These are phyloP conservation scores for Trachymyrmex septentrionalis DNA, from an alignment of 1,140 invertebrate species.

Conservation along the genomic window DNA sequence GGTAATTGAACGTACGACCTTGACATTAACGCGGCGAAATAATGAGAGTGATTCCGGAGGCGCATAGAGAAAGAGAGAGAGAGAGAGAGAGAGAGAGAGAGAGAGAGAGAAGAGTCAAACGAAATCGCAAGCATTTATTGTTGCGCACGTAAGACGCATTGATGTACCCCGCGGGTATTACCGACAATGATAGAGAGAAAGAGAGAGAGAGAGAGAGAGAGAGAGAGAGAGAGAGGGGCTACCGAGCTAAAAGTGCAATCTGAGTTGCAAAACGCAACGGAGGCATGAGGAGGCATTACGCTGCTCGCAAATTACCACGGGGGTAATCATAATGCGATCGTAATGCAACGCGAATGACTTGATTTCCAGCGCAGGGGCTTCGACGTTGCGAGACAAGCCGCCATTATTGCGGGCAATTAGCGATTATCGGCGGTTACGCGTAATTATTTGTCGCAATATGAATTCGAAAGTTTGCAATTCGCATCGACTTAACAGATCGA, in stretches of 20 bases:
- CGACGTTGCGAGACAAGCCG: slow-evolving; percentile 65
- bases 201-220: slow-evolving; percentile 30
- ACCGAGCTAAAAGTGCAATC: slow-evolving; percentile 69
- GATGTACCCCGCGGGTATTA: slow-evolving; percentile 65
- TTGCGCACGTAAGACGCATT: slow-evolving; percentile 67
- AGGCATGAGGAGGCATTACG: slow-evolving; percentile 69
- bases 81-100: slow-evolving; percentile 27
- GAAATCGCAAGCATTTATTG: slow-evolving; percentile 69
- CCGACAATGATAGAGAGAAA: slow-evolving; percentile 62
- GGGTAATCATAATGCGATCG: slow-evolving; percentile 77
- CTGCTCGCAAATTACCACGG: slow-evolving; percentile 73
- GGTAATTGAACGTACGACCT: slow-evolving; percentile 53
- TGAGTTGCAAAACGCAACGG: slow-evolving; percentile 73
- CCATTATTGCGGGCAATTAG: slow-evolving; percentile 70
- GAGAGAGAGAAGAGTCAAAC: slow-evolving; percentile 36
- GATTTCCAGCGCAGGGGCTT: slow-evolving; percentile 67
- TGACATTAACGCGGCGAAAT: slow-evolving; percentile 52
- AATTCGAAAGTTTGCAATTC: slow-evolving; percentile 39
- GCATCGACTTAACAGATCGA: not conserved
- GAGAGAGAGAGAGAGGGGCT: not conserved
- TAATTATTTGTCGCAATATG: slow-evolving; percentile 68
- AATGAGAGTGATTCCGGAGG: slow-evolving; percentile 42
- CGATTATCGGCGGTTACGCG: slow-evolving; percentile 72
- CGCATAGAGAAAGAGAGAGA: not conserved
- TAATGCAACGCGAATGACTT: slow-evolving; percentile 77